A percentile compares a stretch with the other conserved stretches of the same genome.
phyloP scores from a whole-genome alignment of 2,888 invertebrate species.

The Chymomyza fuscimana region DNA sequence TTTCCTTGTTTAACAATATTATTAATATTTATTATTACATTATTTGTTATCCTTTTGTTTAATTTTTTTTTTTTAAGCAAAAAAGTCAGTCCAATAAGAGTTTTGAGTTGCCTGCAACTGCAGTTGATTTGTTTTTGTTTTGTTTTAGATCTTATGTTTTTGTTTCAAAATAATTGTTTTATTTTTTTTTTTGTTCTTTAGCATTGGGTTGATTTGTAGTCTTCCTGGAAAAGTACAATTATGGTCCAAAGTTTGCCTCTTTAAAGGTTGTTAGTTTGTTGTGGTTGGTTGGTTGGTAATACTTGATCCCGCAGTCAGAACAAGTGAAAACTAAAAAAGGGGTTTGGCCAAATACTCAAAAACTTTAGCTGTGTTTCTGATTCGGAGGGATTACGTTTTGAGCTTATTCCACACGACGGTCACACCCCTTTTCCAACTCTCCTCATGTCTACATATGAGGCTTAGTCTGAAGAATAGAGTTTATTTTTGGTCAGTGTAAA shows the following conservation, averaged over 20 bases:
- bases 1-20: conserved; percentile 61
- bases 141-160: conserved; percentile 35
- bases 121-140: conserved; percentile 68
- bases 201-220: conserved; percentile 53
- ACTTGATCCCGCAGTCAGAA: not conserved
- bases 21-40: conserved; percentile 59
- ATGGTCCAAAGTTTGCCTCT: conserved; percentile 74
- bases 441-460: not conserved
- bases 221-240: conserved; percentile 63
- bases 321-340: too few species aligned
- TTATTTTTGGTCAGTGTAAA: conserved; percentile 95
- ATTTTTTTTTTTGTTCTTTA: conserved; percentile 46
- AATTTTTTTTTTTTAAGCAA: conserved; percentile 63
- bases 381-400: conserved; percentile 73
- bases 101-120: conserved; percentile 77
- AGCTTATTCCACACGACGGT: conserved; percentile 41
- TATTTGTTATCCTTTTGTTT: conserved; percentile 31
- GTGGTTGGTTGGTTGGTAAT: conserved; percentile 31
- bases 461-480: conserved; percentile 85
- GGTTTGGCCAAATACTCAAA: conserved; percentile 6
- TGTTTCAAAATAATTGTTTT: conserved; percentile 62
- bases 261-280: conserved; percentile 46
- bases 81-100: conserved; percentile 74
- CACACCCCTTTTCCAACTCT: conserved; percentile 34
- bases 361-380: conserved; percentile 43